Conservation (phyloP, 2,888 invertebrate species). For the Drosophila melanosoma region DNA sequence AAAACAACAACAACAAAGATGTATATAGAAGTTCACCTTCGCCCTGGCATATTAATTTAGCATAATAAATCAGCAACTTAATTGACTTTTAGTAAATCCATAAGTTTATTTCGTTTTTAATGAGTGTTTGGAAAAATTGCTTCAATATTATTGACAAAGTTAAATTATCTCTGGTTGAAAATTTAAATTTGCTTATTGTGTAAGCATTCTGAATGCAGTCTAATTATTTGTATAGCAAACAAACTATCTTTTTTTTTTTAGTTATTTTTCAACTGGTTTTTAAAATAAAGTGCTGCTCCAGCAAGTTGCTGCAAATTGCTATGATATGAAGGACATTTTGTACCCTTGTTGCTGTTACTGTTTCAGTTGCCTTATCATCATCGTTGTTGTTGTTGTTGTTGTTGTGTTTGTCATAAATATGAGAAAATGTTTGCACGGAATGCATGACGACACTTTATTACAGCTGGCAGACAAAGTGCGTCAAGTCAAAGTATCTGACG, state of each 20-base stretch:
- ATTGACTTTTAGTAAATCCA: not conserved
- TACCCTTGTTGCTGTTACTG: not conserved
- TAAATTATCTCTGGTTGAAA: not conserved
- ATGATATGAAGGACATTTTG: conserved; percentile 15
- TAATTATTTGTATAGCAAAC: conserved; percentile 1
- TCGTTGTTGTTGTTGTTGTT: conserved; percentile 24
- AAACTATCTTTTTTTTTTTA: not conserved
- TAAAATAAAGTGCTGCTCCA: conserved; percentile 26
- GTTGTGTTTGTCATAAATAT: conserved; percentile 45
- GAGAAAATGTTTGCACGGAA: conserved; percentile 60
- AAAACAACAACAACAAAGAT: conserved; percentile 10
- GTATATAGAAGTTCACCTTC: conserved; percentile 45
- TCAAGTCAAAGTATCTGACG: conserved; percentile 49
- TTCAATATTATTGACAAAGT: not conserved
- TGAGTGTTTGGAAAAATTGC: not conserved
- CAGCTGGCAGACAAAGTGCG: conserved; percentile 57
- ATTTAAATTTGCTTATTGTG: not conserved
- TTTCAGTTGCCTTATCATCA: conserved; percentile 5
- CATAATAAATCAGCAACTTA: not conserved
- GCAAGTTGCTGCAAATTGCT: conserved; percentile 12
- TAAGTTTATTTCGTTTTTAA: not conserved
- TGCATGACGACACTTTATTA: conserved; percentile 76
- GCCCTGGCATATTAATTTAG: conserved; percentile 30
- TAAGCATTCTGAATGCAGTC: not conserved
- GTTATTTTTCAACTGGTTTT: conserved; percentile 20